Conservation (phyloP, 2,797 vertebrate species). For the Diplodus sargus region DNA sequence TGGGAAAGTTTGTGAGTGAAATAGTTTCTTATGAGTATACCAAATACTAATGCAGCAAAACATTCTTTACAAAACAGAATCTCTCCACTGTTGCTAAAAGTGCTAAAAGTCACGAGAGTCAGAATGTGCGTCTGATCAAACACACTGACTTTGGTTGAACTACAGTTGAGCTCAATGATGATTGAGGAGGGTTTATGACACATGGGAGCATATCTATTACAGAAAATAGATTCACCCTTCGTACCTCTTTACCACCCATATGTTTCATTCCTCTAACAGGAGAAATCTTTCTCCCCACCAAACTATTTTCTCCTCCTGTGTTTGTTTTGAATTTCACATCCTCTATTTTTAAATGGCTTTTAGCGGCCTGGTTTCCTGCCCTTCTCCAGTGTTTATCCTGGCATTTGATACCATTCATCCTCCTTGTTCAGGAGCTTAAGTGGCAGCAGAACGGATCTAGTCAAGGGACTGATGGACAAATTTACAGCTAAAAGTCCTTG, state of each 20-base stretch:
- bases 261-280: conserved; percentile 1
- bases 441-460: conserved; percentile 52
- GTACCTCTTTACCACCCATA: conserved; percentile 14
- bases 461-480: conserved; percentile 54
- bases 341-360: conserved; percentile 26
- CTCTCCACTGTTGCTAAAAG: background rate
- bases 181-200: background rate
- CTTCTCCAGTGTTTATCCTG: conserved; percentile 50
- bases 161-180: background rate
- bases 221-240: conserved; percentile 28
- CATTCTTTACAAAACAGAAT: background rate
- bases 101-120: background rate
- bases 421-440: conserved; percentile 56
- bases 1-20: conserved; percentile 8
- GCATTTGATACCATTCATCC: conserved; percentile 49
- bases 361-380: conserved; percentile 31
- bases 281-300: background rate
- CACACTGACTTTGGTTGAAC: background rate
- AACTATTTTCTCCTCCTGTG: conserved; percentile 17
- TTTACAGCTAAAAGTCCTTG: conserved; percentile 52
- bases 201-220: conserved; percentile 13
- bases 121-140: conserved; percentile 8
- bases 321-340: conserved; percentile 32
- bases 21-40: background rate
- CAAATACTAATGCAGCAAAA: background rate